A percentile compares a stretch with the other conserved stretches of the same genome.
Conservation (phyloP, 2,888 invertebrate genomes). For the Drosophila kuntzei region DNA sequence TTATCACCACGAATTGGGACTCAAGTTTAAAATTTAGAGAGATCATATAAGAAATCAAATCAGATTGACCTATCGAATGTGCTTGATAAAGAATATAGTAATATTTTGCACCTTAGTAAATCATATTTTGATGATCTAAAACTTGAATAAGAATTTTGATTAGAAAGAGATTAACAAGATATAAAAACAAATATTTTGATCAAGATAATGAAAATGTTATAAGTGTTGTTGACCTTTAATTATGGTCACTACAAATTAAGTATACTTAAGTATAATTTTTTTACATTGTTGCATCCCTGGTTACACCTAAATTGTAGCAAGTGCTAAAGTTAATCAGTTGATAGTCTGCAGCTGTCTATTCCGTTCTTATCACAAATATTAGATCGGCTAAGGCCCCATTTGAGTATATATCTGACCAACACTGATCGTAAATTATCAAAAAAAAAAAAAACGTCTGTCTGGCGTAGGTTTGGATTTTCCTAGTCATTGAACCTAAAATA, state of each 20-base stretch:
- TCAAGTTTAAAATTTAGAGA: neutral
- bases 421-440: constrained; percentile 5
- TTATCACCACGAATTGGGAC: neutral
- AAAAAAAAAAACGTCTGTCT: neutral
- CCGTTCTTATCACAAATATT: constrained; percentile 18
- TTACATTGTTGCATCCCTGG: neutral
- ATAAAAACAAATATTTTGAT: too few species aligned
- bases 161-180: too few species aligned
- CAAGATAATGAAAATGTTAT: too few species aligned
- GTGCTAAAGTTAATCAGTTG: constrained; percentile 18
- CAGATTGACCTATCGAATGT: neutral
- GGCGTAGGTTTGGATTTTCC: neutral
- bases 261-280: too few species aligned
- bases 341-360: constrained; percentile 22
- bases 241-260: too few species aligned
- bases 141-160: too few species aligned
- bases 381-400: constrained; percentile 57
- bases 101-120: too few species aligned
- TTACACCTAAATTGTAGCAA: neutral
- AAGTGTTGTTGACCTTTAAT: neutral
- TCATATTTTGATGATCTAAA: too few species aligned
- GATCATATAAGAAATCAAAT: neutral
- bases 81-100: neutral
- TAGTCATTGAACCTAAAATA: constrained; percentile 30
- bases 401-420: constrained; percentile 17